Conservation (phyloP, 2,113 vertebrate species). For the Myocastor coypus region DNA sequence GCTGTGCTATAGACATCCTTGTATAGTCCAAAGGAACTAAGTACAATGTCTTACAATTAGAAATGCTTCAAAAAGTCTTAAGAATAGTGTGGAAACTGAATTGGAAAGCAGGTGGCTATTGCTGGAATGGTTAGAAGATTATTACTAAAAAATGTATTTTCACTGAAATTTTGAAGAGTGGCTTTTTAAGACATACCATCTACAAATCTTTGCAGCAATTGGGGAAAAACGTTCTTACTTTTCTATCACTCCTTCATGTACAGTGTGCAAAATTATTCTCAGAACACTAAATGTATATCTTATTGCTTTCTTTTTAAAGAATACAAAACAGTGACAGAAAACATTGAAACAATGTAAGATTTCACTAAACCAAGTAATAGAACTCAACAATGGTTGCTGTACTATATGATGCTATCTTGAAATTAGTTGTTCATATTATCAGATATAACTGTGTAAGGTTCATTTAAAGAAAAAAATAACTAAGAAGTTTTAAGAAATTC, state of each 20-base stretch:
- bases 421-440: too few relatives aligned
- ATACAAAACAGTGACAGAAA: too few relatives aligned
- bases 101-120: neutral
- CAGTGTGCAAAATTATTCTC: constrained; percentile 52
- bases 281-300: neutral
- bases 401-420: too few relatives aligned
- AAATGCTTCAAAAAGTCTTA: constrained; percentile 58
- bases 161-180: constrained; percentile 15
- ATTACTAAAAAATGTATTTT: constrained; percentile 38
- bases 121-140: neutral
- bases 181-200: neutral
- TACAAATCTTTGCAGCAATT: neutral
- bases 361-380: too few relatives aligned
- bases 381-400: too few relatives aligned
- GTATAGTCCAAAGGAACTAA: constrained; percentile 6
- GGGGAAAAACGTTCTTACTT: neutral
- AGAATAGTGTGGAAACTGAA: constrained; percentile 4
- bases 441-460: too few relatives aligned
- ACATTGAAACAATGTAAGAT: too few relatives aligned
- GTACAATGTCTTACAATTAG: neutral
- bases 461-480: too few relatives aligned
- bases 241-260: constrained; percentile 30
- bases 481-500: too few relatives aligned
- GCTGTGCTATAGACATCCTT: neutral
- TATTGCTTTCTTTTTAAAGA: too few relatives aligned